These are phyloP conservation scores for Pseudonaja textilis DNA, from an alignment of 2,113 vertebrate genomes.

Conservation along the genomic window DNA sequence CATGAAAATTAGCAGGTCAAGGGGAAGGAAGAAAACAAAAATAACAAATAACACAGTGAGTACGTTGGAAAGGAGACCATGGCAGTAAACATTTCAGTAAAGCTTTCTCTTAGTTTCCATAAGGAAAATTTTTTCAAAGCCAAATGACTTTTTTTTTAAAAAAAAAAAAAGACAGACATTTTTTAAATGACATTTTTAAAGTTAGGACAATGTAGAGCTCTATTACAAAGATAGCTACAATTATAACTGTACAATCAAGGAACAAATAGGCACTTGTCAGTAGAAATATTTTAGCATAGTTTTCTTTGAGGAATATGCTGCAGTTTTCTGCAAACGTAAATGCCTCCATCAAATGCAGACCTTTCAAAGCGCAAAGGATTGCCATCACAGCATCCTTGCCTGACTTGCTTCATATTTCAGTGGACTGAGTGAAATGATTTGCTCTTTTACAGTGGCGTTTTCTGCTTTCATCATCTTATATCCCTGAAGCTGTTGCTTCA, in stretches of 20 bases:
- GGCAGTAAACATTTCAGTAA: background rate
- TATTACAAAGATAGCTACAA: background rate
- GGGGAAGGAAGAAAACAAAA: conserved; percentile 38
- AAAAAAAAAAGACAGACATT: conserved; percentile 19
- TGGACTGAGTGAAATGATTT: background rate
- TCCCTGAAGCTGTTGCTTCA: background rate
- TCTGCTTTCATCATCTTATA: background rate
- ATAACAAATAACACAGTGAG: conserved; percentile 47
- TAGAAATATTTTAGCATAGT: background rate
- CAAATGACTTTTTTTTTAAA: conserved; percentile 2
- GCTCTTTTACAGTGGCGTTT: background rate
- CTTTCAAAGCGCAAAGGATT: background rate
- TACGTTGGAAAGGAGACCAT: conserved; percentile 39
- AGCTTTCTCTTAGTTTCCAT: background rate
- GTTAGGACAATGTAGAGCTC: background rate
- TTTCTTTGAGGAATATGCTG: background rate
- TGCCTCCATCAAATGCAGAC: background rate
- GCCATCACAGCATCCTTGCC: background rate
- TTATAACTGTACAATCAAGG: background rate
- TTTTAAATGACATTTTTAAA: background rate
- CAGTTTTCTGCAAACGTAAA: background rate
- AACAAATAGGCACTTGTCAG: background rate
- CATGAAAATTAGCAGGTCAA: conserved; percentile 51
- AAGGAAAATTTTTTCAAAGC: background rate
- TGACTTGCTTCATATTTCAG: accelerated